These are phyloP conservation scores for Aphis gossypii DNA, from an alignment of 1,140 invertebrate species.

Conservation along the genomic window DNA sequence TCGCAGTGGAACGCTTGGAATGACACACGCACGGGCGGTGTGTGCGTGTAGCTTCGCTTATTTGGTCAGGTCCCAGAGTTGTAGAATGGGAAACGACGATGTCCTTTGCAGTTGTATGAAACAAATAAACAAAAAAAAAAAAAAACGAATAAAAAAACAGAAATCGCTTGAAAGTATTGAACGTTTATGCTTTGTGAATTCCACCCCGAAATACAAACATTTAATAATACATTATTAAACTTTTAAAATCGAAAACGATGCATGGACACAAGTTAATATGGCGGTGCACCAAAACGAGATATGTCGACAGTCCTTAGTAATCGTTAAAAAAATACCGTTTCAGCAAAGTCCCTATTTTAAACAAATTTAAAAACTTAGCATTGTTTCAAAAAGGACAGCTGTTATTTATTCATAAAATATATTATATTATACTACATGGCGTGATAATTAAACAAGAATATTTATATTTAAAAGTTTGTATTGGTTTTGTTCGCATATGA, in stretches of 20 bases:
- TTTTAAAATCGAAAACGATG: conserved; percentile 5
- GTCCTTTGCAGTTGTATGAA: not conserved
- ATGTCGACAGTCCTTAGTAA: not conserved
- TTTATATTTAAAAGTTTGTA: not conserved
- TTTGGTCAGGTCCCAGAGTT: not conserved
- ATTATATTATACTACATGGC: too few relatives aligned
- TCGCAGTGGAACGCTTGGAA: not conserved
- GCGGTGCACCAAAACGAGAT: not conserved
- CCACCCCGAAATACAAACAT: not conserved
- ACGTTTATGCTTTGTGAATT: not conserved
- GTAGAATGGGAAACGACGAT: not conserved
- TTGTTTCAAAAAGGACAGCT: not conserved
- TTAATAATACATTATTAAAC: conserved; percentile 35
- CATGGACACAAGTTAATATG: not conserved
- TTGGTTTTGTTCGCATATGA: not conserved
- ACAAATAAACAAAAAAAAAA: not conserved
- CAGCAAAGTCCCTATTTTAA: not conserved
- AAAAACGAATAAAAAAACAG: not conserved
- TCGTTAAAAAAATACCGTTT: not conserved
- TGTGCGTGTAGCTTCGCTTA: not conserved
- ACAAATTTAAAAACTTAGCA: too few relatives aligned
- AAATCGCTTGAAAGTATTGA: not conserved
- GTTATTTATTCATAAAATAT: not conserved
- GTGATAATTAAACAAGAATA: not conserved
- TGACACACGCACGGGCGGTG: not conserved